Base-by-base conservation (phyloP, 2,888 invertebrate genomes). In the Tortrix viridana region DNA sequence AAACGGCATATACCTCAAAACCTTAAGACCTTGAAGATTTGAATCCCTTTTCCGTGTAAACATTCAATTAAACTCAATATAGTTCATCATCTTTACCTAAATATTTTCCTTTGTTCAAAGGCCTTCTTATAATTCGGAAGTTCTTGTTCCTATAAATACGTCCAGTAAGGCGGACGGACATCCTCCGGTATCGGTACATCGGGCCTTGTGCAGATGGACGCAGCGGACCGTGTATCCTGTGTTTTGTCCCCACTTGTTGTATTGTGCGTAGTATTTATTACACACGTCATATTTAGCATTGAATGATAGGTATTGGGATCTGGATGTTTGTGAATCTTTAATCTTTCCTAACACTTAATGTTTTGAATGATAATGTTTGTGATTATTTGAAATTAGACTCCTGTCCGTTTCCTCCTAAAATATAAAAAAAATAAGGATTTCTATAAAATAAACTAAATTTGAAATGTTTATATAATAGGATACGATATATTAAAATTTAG, bases 191-290 rank as follows among this genome's bases (percentile, higher is more conserved):
- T 68, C 68, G 56, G 60, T 62, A 60, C 69, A 67, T 69, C 61
- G 59, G 59, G 65, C 69, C 71, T 74, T 67, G 70, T 68, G 65
- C 65, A 66, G 72, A 70, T 69, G 72, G 62, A 65, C n/a, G 68
- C 72, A 72, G 63, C 75, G 70, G 70, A 74, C 67, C 79, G 66
- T 72, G 69, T 64, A 72, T 78, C 80, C 80, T 72, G 63, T 60
- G 60, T 66, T 73, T 77, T 78, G 76, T 77, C 70, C 69, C 65
- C 48, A 18, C 58, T 58, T 64, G 48, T 59, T 49, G 18, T 60
- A 26, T 59, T 48, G 32, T 44, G 32, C 41, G 50, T 52, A 55
- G 49, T 54, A 44, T n/a, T 4, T 55, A 44, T 23, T 44, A 43
- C 50, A 23, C 49, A 23, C 60, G 54, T 55, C 47, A 38, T 41